Percentiles rank a stretch among this genome's conserved stretches.
Conservation (phyloP, 2,113 vertebrate genomes). For the Pao palembangensis region DNA sequence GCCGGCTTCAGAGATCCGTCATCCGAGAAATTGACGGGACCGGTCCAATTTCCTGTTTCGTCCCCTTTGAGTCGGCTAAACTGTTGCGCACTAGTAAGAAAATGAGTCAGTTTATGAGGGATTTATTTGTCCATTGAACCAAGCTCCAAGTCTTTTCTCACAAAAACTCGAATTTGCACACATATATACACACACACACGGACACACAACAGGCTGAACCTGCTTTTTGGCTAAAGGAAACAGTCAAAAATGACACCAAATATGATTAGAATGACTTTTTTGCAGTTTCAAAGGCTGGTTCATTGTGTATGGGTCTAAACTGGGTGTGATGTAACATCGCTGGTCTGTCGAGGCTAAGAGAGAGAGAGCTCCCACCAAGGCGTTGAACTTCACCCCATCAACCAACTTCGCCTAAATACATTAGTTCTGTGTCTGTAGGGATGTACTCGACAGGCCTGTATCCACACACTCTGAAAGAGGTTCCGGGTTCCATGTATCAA, state of each 20-base stretch:
- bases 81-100: slow-evolving; percentile 96
- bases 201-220: slow-evolving; percentile 28
- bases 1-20: slow-evolving; percentile 88
- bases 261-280: background rate
- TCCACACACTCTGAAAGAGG: too few relatives aligned
- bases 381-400: too few relatives aligned
- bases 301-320: too few relatives aligned
- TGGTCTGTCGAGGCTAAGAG: too few relatives aligned
- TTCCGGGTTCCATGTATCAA: too few relatives aligned
- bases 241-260: slow-evolving; percentile 10
- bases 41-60: slow-evolving; percentile 95
- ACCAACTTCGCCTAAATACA: too few relatives aligned
- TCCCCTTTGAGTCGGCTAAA: slow-evolving; percentile 98
- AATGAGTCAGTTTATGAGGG: slow-evolving; percentile 89
- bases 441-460: too few relatives aligned
- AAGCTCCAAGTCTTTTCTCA: slow-evolving; percentile 28
- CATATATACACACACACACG: slow-evolving; percentile 17
- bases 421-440: too few relatives aligned
- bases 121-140: slow-evolving; percentile 46
- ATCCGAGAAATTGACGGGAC: slow-evolving; percentile 93
- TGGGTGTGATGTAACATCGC: background rate
- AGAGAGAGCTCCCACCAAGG: too few relatives aligned
- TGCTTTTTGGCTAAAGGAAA: slow-evolving; percentile 49
- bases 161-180: slow-evolving; percentile 7
- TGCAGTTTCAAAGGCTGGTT: background rate